Conservation (phyloP, 2,888 invertebrate species). For the Halictus quadricinctus region DNA sequence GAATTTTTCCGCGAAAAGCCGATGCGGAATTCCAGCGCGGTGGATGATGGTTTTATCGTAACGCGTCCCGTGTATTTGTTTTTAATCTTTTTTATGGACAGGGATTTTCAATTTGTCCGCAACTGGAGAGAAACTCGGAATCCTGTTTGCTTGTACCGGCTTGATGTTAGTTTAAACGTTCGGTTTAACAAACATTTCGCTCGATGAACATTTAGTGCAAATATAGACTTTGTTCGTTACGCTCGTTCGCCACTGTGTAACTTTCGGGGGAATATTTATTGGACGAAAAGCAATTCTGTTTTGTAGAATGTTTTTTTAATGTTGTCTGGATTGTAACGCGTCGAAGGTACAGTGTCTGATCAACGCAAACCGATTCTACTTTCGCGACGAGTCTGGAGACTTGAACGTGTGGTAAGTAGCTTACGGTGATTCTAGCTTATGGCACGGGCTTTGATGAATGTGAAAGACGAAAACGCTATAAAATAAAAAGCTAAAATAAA, state of each 20-base stretch:
- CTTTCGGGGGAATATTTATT: background rate
- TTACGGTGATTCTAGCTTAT: background rate
- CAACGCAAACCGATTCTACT: constrained; percentile 11
- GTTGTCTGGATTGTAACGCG: background rate
- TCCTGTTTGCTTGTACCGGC: background rate
- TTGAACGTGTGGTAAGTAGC: background rate
- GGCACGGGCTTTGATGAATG: background rate
- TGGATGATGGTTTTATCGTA: background rate
- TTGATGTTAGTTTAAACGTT: background rate
- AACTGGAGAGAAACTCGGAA: too few relatives aligned
- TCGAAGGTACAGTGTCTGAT: background rate
- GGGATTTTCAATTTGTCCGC: background rate
- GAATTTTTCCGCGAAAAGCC: background rate
- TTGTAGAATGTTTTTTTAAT: too few relatives aligned
- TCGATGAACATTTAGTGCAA: background rate
- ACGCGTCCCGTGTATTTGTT: background rate
- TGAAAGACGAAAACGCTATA: background rate
- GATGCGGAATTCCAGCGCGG: background rate
- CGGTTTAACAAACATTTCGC: too few relatives aligned
- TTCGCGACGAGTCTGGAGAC: background rate
- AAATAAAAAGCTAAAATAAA: too few relatives aligned
- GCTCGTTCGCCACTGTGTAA: background rate
- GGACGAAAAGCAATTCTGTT: too few relatives aligned
- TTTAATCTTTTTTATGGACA: background rate
- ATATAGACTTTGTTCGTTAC: background rate